Percentiles rank a stretch among this genome's conserved stretches.
phyloP scores from a whole-genome alignment of 2,888 invertebrate genomes.

The Neoascia interrupta region DNA sequence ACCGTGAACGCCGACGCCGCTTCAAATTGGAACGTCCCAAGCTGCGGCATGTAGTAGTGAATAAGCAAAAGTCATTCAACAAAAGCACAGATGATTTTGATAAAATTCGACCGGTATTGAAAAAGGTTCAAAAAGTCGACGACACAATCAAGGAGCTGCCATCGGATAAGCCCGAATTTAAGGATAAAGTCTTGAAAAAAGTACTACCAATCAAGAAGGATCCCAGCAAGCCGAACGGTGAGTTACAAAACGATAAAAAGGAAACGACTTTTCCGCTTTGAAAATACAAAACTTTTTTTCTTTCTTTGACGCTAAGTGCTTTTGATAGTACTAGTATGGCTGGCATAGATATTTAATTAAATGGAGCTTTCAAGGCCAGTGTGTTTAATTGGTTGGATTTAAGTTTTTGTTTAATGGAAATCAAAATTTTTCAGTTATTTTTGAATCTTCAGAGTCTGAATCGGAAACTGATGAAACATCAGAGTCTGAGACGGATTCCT shows the following conservation, averaged over 20 bases:
- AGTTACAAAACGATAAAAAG: slow-evolving; percentile 69
- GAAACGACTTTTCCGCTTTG: not conserved
- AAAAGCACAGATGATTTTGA: slow-evolving; percentile 77
- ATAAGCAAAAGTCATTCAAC: slow-evolving; percentile 77
- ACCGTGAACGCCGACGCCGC: slow-evolving; percentile 76
- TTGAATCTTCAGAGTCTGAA: slow-evolving; percentile 11
- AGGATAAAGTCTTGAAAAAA: slow-evolving; percentile 78
- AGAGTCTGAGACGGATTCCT: slow-evolving; percentile 26
- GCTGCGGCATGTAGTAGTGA: slow-evolving; percentile 77
- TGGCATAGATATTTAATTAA: not conserved
- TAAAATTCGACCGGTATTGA: slow-evolving; percentile 78
- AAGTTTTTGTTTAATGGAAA: slow-evolving; percentile 1
- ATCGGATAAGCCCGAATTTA: slow-evolving; percentile 78
- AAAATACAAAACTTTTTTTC: not conserved
- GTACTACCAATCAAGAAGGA: slow-evolving; percentile 77
- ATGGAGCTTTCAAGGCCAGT: no score
- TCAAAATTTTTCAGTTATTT: slow-evolving; percentile 23
- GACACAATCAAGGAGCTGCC: slow-evolving; percentile 76
- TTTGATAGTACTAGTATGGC: not conserved
- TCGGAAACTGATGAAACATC: slow-evolving; percentile 17
- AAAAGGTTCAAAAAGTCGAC: slow-evolving; percentile 79
- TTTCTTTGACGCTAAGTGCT: not conserved
- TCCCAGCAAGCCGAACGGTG: slow-evolving; percentile 76
- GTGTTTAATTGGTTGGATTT: not conserved
- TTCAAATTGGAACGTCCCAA: slow-evolving; percentile 78